Evolutionary conservation across 2,797 vertebrate genomes (phyloP), one percentile per base, ranked within the genome.

Genomic region (Halcyon leucocephala): DNA sequence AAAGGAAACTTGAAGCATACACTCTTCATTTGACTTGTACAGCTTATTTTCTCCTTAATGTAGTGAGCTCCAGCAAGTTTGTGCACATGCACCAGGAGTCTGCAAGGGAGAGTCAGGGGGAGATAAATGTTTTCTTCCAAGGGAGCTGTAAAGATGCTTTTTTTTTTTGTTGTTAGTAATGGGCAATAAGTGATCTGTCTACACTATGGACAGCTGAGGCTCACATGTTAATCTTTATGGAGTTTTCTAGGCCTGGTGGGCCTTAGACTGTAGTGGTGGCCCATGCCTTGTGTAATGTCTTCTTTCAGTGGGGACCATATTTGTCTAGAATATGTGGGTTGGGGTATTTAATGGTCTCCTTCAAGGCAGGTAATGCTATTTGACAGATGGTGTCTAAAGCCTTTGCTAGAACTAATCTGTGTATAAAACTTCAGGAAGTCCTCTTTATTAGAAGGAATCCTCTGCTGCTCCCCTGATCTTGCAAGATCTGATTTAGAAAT

Each of bases 1-100:
- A 95, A 95, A 86, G 46, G 22, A 94, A 89, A 82, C 91, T 93
- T 95, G 78, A 95, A 80, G 72, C n/a, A 49, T 60, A 44, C 0
- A 0, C 18, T 82, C 54, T 84, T 95, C 37, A 71, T 90, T 94
- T 91, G 72, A 93, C 62, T 86, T 94, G 82, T 91, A 79, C 54
- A 69, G 71, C 10, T 94, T 21, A 70, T 91, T 81, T 86, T 90
- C 35, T 91, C 6, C 46, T 86, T 90, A 84, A 41, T 73, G 66
- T 55, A 73, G 8, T 19, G 44, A 84, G 66, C 48, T 86, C 64
- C 18, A 26, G 51, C 39, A 42, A 10, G 29, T n/a, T 62, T 49
- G 42, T 81, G 58, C 26, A 48, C 26, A 46, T 29, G 78, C 24
- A 77, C 8, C 31, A n/a, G 24, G 54, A 84, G 7, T 65, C 44